A percentile compares a stretch with the other conserved stretches of the same genome.
Conservation (phyloP, 1,140 invertebrate genomes). For the Drosophila virilis region DNA sequence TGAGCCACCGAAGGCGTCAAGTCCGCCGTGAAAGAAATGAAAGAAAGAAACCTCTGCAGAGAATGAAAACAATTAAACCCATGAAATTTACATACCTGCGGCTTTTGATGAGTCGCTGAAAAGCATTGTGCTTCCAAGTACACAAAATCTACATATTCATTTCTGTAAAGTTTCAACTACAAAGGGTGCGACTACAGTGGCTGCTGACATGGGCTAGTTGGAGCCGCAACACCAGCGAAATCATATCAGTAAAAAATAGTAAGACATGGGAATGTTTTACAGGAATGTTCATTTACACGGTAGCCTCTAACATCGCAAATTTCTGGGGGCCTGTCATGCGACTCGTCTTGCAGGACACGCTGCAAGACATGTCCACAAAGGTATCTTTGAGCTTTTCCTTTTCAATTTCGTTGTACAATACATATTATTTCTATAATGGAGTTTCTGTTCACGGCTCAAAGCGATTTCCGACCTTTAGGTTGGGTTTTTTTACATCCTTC, state of each 20-base stretch:
- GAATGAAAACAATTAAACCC: constrained; percentile 71
- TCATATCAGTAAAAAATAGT: neutral
- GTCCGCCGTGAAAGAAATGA: constrained; percentile 25
- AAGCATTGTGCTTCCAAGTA: constrained; percentile 26
- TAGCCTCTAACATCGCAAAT: too few species aligned
- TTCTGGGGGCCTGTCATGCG: too few species aligned
- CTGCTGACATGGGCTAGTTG: constrained; percentile 1
- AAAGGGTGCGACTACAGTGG: constrained; percentile 19
- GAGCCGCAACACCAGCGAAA: neutral
- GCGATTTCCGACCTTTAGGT: too few species aligned
- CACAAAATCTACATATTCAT: neutral
- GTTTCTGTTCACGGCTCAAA: neutral
- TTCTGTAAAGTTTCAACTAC: neutral
- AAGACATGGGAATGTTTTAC: too few species aligned
- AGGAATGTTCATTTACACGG: too few species aligned
- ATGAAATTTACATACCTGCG: constrained; percentile 72
- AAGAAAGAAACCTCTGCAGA: constrained; percentile 13
- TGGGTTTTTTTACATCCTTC: too few species aligned
- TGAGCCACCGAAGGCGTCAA: constrained; percentile 81
- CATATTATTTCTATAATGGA: too few species aligned
- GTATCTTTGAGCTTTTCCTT: neutral
- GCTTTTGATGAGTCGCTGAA: constrained; percentile 73
- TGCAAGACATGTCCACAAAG: neutral
- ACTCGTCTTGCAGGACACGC: too few species aligned
- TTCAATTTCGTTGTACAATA: too few species aligned